A percentile compares a stretch with the other conserved stretches of the same genome.
Conservation (phyloP, 2,888 invertebrate species). For the Axea sp. region DNA sequence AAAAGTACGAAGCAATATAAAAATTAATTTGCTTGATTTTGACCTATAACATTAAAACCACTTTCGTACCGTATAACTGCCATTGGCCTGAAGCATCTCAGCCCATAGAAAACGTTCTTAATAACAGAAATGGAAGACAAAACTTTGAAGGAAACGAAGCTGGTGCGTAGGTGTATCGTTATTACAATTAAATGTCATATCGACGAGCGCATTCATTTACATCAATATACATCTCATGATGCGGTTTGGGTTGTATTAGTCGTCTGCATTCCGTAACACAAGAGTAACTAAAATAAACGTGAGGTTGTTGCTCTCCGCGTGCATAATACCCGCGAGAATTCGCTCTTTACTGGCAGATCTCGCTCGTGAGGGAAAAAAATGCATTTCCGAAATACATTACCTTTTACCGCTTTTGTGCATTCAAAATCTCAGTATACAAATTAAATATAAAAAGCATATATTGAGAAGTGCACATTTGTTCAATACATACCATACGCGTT, state of each 20-base stretch:
- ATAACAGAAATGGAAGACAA: neutral
- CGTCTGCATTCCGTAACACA: constrained; percentile 74
- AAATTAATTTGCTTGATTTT: too few species aligned
- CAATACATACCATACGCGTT: too few species aligned
- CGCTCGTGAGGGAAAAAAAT: too few species aligned
- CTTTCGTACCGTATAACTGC: too few species aligned
- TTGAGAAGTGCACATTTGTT: too few species aligned
- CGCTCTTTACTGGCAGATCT: constrained; percentile 21
- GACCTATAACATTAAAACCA: too few species aligned
- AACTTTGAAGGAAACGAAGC: constrained; percentile 1
- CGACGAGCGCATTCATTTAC: constrained; percentile 38
- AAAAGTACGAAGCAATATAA: too few species aligned
- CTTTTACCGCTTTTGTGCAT: too few species aligned
- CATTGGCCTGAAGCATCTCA: too few species aligned
- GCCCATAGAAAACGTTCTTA: neutral
- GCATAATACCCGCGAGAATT: constrained; percentile 18
- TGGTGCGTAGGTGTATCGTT: constrained; percentile 23
- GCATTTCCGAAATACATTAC: too few species aligned
- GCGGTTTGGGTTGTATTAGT: constrained; percentile 45
- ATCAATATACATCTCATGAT: constrained; percentile 41
- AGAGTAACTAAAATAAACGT: constrained; percentile 75
- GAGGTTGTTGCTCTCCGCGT: constrained; percentile 77
- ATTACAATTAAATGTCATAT: constrained; percentile 39
- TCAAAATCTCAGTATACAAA: too few species aligned
- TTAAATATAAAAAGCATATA: too few species aligned